phyloP scores from a whole-genome alignment of 2,113 vertebrate species.

The Chaetodon trifascialis region DNA sequence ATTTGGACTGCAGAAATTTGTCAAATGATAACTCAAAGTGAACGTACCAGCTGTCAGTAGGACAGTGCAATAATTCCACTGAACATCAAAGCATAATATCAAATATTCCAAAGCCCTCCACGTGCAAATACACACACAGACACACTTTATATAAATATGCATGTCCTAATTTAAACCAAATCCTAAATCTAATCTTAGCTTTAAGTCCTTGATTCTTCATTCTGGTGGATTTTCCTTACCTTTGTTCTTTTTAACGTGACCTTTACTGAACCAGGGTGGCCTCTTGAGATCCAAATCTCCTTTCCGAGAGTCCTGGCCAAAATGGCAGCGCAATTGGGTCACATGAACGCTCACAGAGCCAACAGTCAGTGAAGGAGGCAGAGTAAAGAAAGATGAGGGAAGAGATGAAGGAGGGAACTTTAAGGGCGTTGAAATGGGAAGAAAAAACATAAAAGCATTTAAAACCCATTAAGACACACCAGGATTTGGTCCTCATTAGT shows the following conservation, averaged over 20 bases:
- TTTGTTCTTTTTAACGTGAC: neutral
- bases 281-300: constrained; percentile 32
- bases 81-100: neutral
- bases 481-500: neutral
- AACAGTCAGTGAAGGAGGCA: neutral
- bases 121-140: neutral
- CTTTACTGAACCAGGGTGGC: constrained; percentile 10
- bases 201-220: neutral
- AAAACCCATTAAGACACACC: neutral
- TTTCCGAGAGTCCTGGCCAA: constrained; percentile 1
- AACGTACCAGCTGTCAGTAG: neutral
- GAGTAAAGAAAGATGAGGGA: neutral
- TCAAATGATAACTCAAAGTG: neutral
- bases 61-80: neutral
- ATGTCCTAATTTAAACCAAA: neutral
- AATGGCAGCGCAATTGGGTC: constrained; percentile 11
- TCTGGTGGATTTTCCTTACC: neutral
- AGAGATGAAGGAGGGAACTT: neutral
- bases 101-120: neutral
- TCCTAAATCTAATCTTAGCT: neutral
- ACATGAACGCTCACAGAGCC: neutral
- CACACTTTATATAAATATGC: neutral
- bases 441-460: neutral
- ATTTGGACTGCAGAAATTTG: neutral
- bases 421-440: neutral